Evolutionary conservation across 2,888 invertebrate genomes (phyloP).

Genomic region (Ochropleura leucogaster): DNA sequence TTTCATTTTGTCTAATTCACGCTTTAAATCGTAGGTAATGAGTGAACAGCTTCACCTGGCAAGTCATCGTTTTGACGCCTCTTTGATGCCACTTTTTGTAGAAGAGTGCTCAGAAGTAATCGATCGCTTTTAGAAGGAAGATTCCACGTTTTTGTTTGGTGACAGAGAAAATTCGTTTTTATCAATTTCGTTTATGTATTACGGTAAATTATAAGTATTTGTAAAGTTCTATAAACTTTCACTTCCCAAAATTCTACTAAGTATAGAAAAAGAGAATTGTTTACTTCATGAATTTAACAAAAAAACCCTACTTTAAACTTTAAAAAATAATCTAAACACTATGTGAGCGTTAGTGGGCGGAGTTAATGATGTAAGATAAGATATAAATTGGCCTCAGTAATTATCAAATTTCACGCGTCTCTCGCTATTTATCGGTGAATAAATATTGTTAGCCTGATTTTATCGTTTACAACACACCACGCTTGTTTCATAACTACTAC

Average conservation of each 20-base stretch:
- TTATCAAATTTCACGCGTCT: slow-evolving; percentile 87
- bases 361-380: slow-evolving; percentile 85
- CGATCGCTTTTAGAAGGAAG: slow-evolving; percentile 58
- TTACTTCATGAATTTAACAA: slow-evolving; percentile 20
- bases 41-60: slow-evolving; percentile 46
- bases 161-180: slow-evolving; percentile 51
- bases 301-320: slow-evolving; percentile 22
- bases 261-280: slow-evolving; percentile 18
- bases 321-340: slow-evolving; percentile 38
- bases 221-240: slow-evolving; percentile 60
- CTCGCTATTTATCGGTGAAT: slow-evolving; percentile 83
- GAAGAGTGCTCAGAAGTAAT: slow-evolving; percentile 57
- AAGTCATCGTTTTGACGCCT: slow-evolving; percentile 62
- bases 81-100: slow-evolving; percentile 53
- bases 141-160: slow-evolving; percentile 56
- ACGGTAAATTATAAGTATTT: slow-evolving; percentile 55
- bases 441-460: slow-evolving; percentile 85
- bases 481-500: slow-evolving; percentile 79
- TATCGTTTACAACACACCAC: slow-evolving; percentile 76
- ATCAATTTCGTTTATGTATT: slow-evolving; percentile 47
- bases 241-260: slow-evolving; percentile 41
- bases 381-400: slow-evolving; percentile 83
- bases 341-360: slow-evolving; percentile 74
- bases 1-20: slow-evolving; percentile 61
- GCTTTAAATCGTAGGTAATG: slow-evolving; percentile 57